Evolutionary conservation across 2,888 invertebrate genomes (phyloP).

Genomic region (Siphlonurus alternatus): DNA sequence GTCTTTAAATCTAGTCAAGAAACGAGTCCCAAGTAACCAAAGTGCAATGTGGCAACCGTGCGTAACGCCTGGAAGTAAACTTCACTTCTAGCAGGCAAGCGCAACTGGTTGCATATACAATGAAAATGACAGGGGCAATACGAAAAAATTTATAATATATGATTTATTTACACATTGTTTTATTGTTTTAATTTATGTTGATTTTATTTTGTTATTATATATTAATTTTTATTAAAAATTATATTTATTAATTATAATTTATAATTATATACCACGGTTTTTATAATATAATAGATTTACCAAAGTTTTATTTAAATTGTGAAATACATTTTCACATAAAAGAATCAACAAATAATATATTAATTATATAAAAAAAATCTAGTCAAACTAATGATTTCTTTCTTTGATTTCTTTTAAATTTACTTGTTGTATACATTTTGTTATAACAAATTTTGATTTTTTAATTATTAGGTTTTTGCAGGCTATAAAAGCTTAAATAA

Average conservation of each 20-base stretch:
- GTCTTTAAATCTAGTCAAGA: too few species aligned
- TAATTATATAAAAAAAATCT: too few species aligned
- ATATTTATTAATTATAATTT: too few species aligned
- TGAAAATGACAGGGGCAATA: neutral
- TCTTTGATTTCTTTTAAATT: neutral
- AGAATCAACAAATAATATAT: too few species aligned
- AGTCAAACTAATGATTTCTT: neutral
- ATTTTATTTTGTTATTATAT: neutral
- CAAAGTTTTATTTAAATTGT: too few species aligned
- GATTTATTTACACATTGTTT: neutral
- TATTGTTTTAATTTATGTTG: neutral
- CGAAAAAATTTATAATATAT: neutral
- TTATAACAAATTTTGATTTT: neutral
- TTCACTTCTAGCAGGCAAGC: neutral
- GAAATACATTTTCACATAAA: too few species aligned
- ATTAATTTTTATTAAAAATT: neutral
- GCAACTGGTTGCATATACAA: slow-evolving; percentile 2
- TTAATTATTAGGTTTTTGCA: neutral
- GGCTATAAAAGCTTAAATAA: neutral
- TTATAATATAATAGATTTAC: too few species aligned
- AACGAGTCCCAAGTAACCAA: neutral
- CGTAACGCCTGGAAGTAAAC: neutral
- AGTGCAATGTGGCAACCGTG: neutral
- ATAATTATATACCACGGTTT: too few species aligned
- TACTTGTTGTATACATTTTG: neutral